Conservation (phyloP, 2,888 invertebrate species). For the Oligia fasciuncula region DNA sequence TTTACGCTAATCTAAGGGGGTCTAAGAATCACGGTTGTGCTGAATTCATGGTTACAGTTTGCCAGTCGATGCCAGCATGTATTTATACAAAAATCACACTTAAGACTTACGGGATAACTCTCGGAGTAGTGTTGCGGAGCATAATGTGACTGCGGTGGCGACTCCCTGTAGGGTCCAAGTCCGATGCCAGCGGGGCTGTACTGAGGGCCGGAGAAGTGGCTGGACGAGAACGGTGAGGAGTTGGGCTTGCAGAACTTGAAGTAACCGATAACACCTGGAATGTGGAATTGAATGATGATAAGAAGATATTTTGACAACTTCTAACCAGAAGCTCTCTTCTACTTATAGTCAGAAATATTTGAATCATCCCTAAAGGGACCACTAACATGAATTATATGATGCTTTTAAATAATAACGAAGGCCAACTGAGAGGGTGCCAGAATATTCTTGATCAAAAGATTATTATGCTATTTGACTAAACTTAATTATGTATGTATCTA, state of each 20-base stretch:
- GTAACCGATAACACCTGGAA: constrained; percentile 94
- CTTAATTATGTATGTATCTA: background rate
- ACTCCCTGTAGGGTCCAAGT: constrained; percentile 90
- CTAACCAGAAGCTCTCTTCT: too few relatives aligned
- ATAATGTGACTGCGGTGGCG: constrained; percentile 74
- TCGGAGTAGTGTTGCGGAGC: constrained; percentile 85
- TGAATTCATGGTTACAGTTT: too few relatives aligned
- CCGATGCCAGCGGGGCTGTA: constrained; percentile 94
- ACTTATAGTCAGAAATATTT: too few relatives aligned
- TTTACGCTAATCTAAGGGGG: too few relatives aligned
- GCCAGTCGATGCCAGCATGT: too few relatives aligned
- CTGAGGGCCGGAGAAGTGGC: constrained; percentile 90
- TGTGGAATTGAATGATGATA: background rate
- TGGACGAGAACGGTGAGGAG: constrained; percentile 87
- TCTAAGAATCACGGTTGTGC: too few relatives aligned
- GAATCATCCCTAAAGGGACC: too few relatives aligned
- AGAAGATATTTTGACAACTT: background rate
- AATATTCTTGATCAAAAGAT: background rate
- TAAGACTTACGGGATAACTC: constrained; percentile 78
- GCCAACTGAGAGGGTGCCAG: background rate
- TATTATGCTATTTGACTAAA: background rate
- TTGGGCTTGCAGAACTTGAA: constrained; percentile 95
- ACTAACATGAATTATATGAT: background rate
- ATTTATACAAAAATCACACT: background rate
- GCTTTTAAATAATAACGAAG: background rate